Evolutionary conservation across 1,140 invertebrate genomes (phyloP).

Genomic region (Drosophila persimilis): DNA sequence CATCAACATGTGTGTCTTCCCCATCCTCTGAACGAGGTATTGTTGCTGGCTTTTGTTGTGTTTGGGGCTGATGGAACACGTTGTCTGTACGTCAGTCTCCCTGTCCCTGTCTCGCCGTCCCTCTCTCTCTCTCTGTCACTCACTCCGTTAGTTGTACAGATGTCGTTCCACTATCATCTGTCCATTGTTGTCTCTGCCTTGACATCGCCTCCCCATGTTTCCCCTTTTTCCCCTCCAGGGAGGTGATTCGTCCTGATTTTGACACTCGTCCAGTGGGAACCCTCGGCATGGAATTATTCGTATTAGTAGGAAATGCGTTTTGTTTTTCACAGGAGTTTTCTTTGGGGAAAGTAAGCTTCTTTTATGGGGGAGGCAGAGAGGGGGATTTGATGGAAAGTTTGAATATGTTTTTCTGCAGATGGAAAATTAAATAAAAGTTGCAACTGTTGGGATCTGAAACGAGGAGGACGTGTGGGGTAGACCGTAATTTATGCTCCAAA

Average conservation of each 20-base stretch:
- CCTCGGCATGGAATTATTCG: conserved; percentile 18
- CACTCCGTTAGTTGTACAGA: conserved; percentile 20
- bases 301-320: conserved; percentile 25
- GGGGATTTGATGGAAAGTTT: neutral
- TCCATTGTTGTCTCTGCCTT: conserved; percentile 38
- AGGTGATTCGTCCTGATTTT: conserved; percentile 33
- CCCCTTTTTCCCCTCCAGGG: neutral
- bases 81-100: conserved; percentile 28
- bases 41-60: conserved; percentile 33
- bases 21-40: conserved; percentile 35
- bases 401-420: neutral
- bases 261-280: conserved; percentile 41
- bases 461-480: too few relatives aligned
- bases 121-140: neutral
- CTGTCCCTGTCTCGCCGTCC: neutral
- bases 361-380: too few relatives aligned
- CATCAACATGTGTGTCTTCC: conserved; percentile 6
- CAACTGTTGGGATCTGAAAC: too few relatives aligned
- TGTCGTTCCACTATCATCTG: conserved; percentile 27
- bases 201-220: conserved; percentile 6
- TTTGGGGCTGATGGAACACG: conserved; percentile 34
- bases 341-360: conserved; percentile 8
- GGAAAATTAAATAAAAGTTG: neutral
- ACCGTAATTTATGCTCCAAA: too few relatives aligned
- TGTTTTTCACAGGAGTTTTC: conserved; percentile 24